A percentile compares a stretch with the other conserved stretches of the same genome.
These are phyloP conservation scores for Leptogaster cylindrica DNA, from an alignment of 2,888 invertebrate genomes.

Conservation along the genomic window DNA sequence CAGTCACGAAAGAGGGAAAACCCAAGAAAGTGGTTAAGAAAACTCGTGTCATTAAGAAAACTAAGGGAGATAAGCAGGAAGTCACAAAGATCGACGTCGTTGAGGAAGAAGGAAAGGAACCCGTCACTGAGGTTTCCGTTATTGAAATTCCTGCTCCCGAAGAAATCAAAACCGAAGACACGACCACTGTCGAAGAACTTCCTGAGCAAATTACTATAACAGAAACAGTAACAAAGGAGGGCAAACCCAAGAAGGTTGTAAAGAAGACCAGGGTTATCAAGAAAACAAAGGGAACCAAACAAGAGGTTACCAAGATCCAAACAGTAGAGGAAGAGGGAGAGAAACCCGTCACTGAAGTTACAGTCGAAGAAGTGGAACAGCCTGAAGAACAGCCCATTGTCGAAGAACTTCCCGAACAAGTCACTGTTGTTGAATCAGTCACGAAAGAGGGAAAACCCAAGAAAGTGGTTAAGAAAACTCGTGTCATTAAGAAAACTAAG, in stretches of 20 bases:
- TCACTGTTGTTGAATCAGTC: constrained; percentile 49
- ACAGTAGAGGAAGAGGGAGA: no score
- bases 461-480: constrained; percentile 50
- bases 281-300: constrained; percentile 52
- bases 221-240: constrained; percentile 54
- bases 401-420: constrained; percentile 52
- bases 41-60: constrained; percentile 56
- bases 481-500: constrained; percentile 49
- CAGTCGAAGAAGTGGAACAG: no score
- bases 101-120: constrained; percentile 57
- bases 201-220: constrained; percentile 54
- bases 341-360: no score
- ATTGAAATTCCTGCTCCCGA: constrained; percentile 44
- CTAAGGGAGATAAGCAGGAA: constrained; percentile 57
- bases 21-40: constrained; percentile 51
- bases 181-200: constrained; percentile 41
- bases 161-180: constrained; percentile 42
- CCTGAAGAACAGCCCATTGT: no score
- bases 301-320: constrained; percentile 57
- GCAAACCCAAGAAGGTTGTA: constrained; percentile 54
- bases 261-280: constrained; percentile 56
- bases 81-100: constrained; percentile 60
- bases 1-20: constrained; percentile 51
- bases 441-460: constrained; percentile 53
- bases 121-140: constrained; percentile 52